phyloP scores from a whole-genome alignment of 2,888 invertebrate species.

The Hirudinaria manillensis region DNA sequence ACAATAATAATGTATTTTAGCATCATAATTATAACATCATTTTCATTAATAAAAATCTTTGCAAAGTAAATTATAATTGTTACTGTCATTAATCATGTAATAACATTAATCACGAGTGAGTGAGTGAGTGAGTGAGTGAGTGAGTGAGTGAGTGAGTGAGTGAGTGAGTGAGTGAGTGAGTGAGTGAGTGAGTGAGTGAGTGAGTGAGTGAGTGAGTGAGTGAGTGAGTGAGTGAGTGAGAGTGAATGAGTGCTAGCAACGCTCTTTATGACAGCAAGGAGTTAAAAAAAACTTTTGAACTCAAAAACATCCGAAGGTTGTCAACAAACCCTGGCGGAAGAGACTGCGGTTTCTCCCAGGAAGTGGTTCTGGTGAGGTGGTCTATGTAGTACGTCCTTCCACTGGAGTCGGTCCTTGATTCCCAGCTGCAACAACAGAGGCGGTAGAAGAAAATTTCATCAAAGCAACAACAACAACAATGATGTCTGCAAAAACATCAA shows the following conservation, averaged over 20 bases:
- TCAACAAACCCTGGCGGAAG: slow-evolving; percentile 40
- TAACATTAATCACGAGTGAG: too few species aligned
- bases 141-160: slow-evolving; percentile 26
- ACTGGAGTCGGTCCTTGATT: slow-evolving; percentile 80
- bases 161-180: slow-evolving; percentile 35
- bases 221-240: slow-evolving; percentile 35
- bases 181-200: slow-evolving; percentile 35
- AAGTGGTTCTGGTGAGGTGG: slow-evolving; percentile 88
- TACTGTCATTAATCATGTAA: too few species aligned
- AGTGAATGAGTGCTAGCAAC: slow-evolving; percentile 17
- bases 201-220: slow-evolving; percentile 34
- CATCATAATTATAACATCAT: too few species aligned
- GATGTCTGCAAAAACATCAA: background rate
- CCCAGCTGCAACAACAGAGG: slow-evolving; percentile 63
- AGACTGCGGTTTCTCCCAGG: slow-evolving; percentile 83
- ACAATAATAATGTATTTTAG: background rate
- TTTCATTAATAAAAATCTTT: too few species aligned
- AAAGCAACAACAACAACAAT: too few species aligned
- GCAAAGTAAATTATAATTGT: too few species aligned
- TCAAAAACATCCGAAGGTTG: too few species aligned
- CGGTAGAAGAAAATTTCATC: background rate
- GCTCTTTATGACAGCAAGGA: background rate
- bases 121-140: slow-evolving; percentile 7
- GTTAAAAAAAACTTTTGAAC: background rate
- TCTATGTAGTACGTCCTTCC: slow-evolving; percentile 91